Conservation (phyloP, 2,797 vertebrate genomes). For the Leptodactylus fallax region DNA sequence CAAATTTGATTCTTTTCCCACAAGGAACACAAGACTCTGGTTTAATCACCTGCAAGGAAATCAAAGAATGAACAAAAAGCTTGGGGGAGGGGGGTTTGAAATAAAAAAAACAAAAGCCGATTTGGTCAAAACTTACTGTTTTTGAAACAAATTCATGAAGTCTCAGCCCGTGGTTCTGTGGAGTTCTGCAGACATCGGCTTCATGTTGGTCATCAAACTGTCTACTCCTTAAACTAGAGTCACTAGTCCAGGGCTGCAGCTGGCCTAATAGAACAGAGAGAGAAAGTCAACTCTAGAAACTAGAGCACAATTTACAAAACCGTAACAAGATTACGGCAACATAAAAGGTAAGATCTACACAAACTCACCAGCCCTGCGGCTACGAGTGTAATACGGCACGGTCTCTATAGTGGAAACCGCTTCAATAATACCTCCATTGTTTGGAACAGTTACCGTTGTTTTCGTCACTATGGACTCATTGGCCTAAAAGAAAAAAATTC, state of each 20-base stretch:
- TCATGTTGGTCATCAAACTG: constrained; percentile 71
- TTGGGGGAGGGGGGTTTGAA: no score
- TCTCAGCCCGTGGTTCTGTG: constrained; percentile 81
- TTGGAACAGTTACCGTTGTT: constrained; percentile 90
- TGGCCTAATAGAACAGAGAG: constrained; percentile 67
- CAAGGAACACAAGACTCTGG: constrained; percentile 96
- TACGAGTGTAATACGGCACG: constrained; percentile 87
- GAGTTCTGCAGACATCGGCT: constrained; percentile 78
- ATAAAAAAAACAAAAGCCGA: background rate
- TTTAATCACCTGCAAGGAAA: constrained; percentile 88
- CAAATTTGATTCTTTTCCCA: constrained; percentile 97
- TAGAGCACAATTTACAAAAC: background rate
- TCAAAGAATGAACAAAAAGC: background rate
- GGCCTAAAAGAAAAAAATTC: constrained; percentile 74
- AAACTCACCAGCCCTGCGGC: constrained; percentile 83
- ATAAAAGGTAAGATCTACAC: background rate
- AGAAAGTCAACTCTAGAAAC: background rate
- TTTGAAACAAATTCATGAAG: constrained; percentile 95
- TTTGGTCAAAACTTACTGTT: constrained; percentile 79
- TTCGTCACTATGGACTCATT: constrained; percentile 93
- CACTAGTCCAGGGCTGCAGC: constrained; percentile 86
- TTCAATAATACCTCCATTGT: constrained; percentile 89
- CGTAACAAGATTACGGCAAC: no score
- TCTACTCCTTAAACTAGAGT: constrained; percentile 81
- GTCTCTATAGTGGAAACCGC: constrained; percentile 92